These are phyloP conservation scores for Pristiophorus japonicus DNA, from an alignment of 2,113 vertebrate species.

Conservation along the genomic window DNA sequence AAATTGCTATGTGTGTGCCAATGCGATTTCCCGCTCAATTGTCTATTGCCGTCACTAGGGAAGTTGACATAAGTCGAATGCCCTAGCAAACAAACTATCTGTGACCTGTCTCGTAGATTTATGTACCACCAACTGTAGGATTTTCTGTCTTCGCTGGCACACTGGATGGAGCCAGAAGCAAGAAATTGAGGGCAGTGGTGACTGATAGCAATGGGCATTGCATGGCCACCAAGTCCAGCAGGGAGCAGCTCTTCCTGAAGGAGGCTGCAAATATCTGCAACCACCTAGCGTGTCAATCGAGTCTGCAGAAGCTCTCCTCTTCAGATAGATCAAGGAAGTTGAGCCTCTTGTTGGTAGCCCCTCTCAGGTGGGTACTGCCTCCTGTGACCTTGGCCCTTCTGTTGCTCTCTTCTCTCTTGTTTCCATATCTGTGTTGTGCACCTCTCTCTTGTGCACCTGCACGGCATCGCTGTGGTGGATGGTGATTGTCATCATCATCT, in stretches of 20 bases:
- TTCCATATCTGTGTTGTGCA: background rate
- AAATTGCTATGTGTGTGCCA: background rate
- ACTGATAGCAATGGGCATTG: background rate
- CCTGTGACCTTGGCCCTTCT: background rate
- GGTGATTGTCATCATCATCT: background rate
- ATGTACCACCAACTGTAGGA: background rate
- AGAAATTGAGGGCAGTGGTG: background rate
- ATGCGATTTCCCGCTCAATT: background rate
- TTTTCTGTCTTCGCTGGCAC: background rate
- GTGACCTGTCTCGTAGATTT: background rate
- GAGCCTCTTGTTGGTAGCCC: background rate
- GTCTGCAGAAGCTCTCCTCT: background rate
- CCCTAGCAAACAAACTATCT: background rate
- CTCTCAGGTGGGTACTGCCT: background rate
- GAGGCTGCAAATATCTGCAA: background rate
- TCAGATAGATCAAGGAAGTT: background rate
- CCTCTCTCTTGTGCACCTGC: too few species aligned
- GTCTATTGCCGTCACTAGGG: background rate
- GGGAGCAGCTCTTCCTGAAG: background rate
- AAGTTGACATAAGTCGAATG: background rate
- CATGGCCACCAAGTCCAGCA: background rate
- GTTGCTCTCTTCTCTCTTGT: background rate
- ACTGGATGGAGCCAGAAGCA: background rate
- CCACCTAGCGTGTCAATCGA: background rate
- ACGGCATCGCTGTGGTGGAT: background rate